Evolutionary conservation across 2,113 vertebrate genomes (phyloP), one percentile per base, ranked within the genome.

Genomic region (Litocranius walleri): DNA sequence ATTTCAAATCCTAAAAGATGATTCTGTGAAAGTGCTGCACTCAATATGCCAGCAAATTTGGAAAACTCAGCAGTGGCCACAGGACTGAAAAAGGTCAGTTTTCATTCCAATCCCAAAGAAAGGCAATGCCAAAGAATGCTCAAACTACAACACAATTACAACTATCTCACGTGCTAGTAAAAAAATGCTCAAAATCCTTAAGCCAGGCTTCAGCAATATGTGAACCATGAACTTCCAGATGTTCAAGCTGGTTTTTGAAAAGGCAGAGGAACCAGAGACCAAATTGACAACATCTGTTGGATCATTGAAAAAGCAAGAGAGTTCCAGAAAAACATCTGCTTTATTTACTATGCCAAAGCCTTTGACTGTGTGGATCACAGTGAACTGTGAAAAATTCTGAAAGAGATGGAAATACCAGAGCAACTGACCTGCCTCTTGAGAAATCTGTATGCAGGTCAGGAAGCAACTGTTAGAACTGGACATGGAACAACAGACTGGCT

Each of bases 141-240:
- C 33, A 67, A n/a, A 67, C 30, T 64, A 17, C 33, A 0, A 0
- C 33, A 67, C 1, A 0, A 9, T n/a, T 9, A 4, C 62, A n/a
- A 2, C 8, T 14, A 64, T 17, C 15, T 64, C 62, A 67, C 16
- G 1, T 1, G 1, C 33, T 67, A 9, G 62, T 67, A 67, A 67
- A n/a, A 16, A 3, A n/a, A 9, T n/a, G 33, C 15, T n/a, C 16
- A 67, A 67, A n/a, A 67, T 67, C n/a, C 62, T n/a, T 4, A 64
- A 64, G 62, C 15, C 30, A n/a, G 62, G 62, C 62, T 64, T 64
- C 30, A 64, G 33, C 16, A 64, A 64, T 64, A 64, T 17, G 30
- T 17, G 33, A 64, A 64, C 62, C 0, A 0, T 64, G 62, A 64
- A 64, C 7, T 64, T 64, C 62, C 30, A 64, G 30, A 64, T 64